These are phyloP conservation scores for Stomatorhinus ivindoensis DNA, from an alignment of 2,113 vertebrate genomes.

Conservation along the genomic window DNA sequence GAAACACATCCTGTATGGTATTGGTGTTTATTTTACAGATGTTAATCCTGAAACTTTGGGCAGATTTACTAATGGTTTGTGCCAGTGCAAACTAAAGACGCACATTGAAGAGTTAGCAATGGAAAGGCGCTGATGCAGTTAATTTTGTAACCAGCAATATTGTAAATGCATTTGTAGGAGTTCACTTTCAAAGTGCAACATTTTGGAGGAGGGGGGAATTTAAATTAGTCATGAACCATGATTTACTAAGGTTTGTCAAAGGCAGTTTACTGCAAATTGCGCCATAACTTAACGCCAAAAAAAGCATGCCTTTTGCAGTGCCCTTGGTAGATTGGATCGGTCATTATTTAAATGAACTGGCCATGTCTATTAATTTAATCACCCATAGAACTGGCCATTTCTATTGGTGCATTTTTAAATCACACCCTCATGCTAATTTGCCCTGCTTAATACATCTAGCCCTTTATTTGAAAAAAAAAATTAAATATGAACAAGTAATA, in stretches of 20 bases:
- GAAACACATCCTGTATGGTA: background rate
- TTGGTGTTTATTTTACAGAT: background rate
- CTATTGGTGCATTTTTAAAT: background rate
- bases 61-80: background rate
- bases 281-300: background rate
- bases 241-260: background rate
- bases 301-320: background rate
- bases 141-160: background rate
- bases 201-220: background rate
- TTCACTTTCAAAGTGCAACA: background rate
- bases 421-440: background rate
- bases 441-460: background rate
- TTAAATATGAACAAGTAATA: background rate
- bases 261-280: background rate
- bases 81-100: background rate
- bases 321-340: background rate
- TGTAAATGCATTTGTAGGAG: background rate
- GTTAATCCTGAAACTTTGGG: background rate
- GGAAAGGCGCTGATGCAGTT: background rate
- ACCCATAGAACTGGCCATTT: background rate
- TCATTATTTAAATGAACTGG: background rate
- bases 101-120: background rate
- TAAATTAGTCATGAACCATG: background rate
- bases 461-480: background rate
- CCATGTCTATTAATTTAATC: background rate